Evolutionary conservation across 2,888 invertebrate genomes (phyloP).

Genomic region (Spatulosminthurus flaviceps): DNA sequence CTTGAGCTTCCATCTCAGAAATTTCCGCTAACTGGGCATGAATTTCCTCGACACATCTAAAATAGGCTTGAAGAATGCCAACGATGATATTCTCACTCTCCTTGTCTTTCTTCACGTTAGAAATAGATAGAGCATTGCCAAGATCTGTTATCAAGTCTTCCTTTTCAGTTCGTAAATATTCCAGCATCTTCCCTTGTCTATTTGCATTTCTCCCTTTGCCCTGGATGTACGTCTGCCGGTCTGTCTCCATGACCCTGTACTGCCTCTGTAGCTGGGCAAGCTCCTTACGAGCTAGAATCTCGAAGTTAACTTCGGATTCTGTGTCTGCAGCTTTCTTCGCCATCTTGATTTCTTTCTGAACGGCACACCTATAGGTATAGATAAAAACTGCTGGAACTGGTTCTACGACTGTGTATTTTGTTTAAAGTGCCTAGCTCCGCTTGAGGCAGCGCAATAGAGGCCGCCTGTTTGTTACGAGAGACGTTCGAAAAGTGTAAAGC

Average conservation of each 20-base stretch:
- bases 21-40: constrained; percentile 52
- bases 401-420: no score
- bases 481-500: no score
- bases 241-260: constrained; percentile 84
- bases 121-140: constrained; percentile 42
- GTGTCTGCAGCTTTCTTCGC: neutral
- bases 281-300: constrained; percentile 76
- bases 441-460: no score
- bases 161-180: constrained; percentile 72
- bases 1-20: constrained; percentile 55
- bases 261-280: constrained; percentile 80
- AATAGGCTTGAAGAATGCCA: constrained; percentile 49
- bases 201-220: constrained; percentile 66
- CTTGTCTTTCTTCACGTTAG: constrained; percentile 40
- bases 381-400: no score
- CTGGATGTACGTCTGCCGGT: constrained; percentile 76
- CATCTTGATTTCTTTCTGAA: no score
- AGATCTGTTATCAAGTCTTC: constrained; percentile 69
- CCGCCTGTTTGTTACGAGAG: no score
- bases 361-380: no score
- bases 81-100: constrained; percentile 42
- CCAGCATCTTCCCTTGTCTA: constrained; percentile 70
- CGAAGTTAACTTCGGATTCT: constrained; percentile 43
- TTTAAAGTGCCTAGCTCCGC: no score
- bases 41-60: constrained; percentile 51